Evolutionary conservation across 2,797 vertebrate genomes (phyloP), one percentile per base, ranked within the genome.

Genomic region (Sus cebifrons): DNA sequence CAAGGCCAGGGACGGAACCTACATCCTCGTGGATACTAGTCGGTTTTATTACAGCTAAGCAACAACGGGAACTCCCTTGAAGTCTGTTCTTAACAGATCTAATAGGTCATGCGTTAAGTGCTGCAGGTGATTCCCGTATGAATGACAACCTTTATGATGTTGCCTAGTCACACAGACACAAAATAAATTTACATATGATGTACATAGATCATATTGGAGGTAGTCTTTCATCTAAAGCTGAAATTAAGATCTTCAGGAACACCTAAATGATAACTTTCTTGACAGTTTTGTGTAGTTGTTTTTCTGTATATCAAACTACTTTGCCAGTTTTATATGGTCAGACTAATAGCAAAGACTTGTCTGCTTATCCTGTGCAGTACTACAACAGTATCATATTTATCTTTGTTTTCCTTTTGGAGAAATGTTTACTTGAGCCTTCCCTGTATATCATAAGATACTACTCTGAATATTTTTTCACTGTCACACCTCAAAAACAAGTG

Each of bases 361-460:
- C 68, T 94, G 73, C 20, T 88, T 79, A 64, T 25, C 18, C 62
- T 29, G 29, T n/a, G 3, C 2, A 25, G 7, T 71, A n/a, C 9
- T 89, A 17, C n/a, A 84, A 17, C 36, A 64, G 3, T 82, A 32
- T 64, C 23, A 1, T 27, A 20, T 79, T 89, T 27, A 1, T 71
- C 70, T 93, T 95, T 4, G 9, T 96, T 92, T 88, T 23, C 56
- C 68, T 36, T 92, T 92, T 64, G 65, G 81, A 86, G n/a, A 82
- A 84, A 70, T 68, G 74, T 62, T 64, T 77, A 75, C 32, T 84
- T 90, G 65, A 82, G 71, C 21, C 40, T 91, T 94, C 77, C 21
- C 68, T 27, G 4, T 90, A 21, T 40, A 32, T 92, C 71, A 18
- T 83, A 58, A 79, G 77, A 14, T 73, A 29, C 8, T 12, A 20